A percentile compares a stretch with the other conserved stretches of the same genome.
These are phyloP conservation scores for Lamellibrachia columna DNA, from an alignment of 2,888 invertebrate genomes.

Conservation along the genomic window DNA sequence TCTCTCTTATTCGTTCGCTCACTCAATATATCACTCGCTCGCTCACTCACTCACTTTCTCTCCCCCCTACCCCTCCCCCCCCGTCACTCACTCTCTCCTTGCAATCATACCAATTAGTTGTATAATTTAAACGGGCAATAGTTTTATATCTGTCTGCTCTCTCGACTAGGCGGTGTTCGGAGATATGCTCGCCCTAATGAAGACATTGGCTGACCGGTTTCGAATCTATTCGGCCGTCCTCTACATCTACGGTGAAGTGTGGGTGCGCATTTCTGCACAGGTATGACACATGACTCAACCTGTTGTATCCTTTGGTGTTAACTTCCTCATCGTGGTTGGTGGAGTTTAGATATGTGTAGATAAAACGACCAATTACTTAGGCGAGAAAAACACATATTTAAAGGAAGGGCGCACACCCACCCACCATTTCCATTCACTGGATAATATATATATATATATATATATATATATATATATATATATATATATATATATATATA, in stretches of 20 bases:
- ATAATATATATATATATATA: background rate
- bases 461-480: background rate
- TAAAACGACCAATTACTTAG: too few species aligned
- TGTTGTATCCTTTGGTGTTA: background rate
- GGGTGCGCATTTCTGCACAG: conserved; percentile 57
- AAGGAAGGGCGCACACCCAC: background rate
- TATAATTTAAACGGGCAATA: background rate
- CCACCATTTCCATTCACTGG: background rate
- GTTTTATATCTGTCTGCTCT: background rate
- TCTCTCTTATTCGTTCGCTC: too few species aligned
- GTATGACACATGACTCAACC: conserved; percentile 18
- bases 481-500: too few species aligned
- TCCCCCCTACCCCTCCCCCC: too few species aligned
- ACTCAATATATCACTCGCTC: too few species aligned
- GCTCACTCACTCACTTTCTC: too few species aligned
- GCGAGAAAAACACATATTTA: background rate
- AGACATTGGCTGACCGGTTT: conserved; percentile 34
- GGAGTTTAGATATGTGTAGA: too few species aligned
- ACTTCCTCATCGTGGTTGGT: background rate
- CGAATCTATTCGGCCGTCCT: conserved; percentile 33
- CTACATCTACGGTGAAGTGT: conserved; percentile 43
- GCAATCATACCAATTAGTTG: background rate
- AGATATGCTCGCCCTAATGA: conserved; percentile 31
- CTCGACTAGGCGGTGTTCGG: conserved; percentile 13
- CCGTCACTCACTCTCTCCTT: background rate